These are phyloP conservation scores for Procambarus virginalis DNA, from an alignment of 1,140 invertebrate species.

Conservation along the genomic window DNA sequence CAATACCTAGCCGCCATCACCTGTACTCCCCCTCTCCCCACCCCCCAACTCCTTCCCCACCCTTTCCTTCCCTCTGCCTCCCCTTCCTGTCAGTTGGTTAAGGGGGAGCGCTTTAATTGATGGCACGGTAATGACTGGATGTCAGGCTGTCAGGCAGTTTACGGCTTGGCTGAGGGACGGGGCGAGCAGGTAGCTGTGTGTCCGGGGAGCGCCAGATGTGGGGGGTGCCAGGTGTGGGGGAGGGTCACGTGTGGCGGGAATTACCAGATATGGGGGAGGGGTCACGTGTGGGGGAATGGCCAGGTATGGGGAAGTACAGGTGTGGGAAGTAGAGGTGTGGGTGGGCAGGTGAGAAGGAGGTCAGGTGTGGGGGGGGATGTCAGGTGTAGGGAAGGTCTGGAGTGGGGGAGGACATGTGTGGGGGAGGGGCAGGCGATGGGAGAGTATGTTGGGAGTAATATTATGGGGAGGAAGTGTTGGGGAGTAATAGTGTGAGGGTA, in stretches of 20 bases:
- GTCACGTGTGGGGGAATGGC: background rate
- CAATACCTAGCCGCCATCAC: background rate
- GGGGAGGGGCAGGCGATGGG: too few relatives aligned
- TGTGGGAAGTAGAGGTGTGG: too few relatives aligned
- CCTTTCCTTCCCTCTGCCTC: background rate
- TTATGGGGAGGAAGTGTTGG: too few relatives aligned
- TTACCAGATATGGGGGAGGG: background rate
- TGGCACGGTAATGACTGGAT: background rate
- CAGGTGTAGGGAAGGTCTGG: too few relatives aligned
- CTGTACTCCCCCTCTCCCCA: background rate
- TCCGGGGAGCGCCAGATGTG: background rate
- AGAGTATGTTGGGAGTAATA: too few relatives aligned
- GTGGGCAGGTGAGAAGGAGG: too few relatives aligned
- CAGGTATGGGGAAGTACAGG: background rate
- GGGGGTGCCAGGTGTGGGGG: background rate
- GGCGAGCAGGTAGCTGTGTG: background rate
- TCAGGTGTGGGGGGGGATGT: too few relatives aligned
- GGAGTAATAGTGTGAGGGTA: too few relatives aligned
- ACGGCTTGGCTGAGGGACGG: background rate
- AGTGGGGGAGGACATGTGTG: too few relatives aligned
- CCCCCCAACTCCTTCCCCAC: background rate
- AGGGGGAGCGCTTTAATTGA: background rate
- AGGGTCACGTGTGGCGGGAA: background rate
- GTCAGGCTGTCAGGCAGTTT: background rate
- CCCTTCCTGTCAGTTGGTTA: background rate